Percentiles rank a stretch among this genome's conserved stretches.
phyloP scores from a whole-genome alignment of 1,140 invertebrate species.

The Globodera ellingtonae region DNA sequence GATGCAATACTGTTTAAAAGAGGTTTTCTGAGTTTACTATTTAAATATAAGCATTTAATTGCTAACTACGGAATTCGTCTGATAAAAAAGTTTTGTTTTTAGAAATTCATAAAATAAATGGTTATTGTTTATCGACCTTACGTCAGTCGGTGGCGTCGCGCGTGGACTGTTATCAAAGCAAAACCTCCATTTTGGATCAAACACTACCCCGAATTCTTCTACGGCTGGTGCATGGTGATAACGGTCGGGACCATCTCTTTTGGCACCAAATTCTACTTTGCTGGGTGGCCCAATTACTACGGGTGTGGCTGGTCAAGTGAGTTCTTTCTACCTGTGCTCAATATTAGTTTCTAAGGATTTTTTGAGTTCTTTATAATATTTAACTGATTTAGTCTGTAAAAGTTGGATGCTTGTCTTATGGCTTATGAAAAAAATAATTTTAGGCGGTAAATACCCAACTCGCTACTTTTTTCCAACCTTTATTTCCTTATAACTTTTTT shows the following conservation, averaged over 20 bases:
- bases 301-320: background rate
- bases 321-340: background rate
- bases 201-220: background rate
- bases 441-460: no score
- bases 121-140: conserved; percentile 17
- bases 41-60: no score
- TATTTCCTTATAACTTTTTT: no score
- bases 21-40: no score
- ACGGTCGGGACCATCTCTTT: background rate
- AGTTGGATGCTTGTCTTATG: no score
- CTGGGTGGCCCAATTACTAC: background rate
- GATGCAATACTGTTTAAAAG: no score
- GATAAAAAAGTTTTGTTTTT: background rate
- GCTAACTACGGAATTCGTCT: no score
- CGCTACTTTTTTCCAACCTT: no score
- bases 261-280: background rate
- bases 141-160: conserved; percentile 11
- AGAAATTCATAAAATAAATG: background rate
- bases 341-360: background rate
- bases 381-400: no score
- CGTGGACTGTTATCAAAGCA: conserved; percentile 13
- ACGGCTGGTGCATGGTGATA: background rate
- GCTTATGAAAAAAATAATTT: no score
- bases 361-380: no score
- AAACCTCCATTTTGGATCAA: conserved; percentile 11